phyloP scores from a whole-genome alignment of 2,888 invertebrate genomes.

The Drosophila eohydei region DNA sequence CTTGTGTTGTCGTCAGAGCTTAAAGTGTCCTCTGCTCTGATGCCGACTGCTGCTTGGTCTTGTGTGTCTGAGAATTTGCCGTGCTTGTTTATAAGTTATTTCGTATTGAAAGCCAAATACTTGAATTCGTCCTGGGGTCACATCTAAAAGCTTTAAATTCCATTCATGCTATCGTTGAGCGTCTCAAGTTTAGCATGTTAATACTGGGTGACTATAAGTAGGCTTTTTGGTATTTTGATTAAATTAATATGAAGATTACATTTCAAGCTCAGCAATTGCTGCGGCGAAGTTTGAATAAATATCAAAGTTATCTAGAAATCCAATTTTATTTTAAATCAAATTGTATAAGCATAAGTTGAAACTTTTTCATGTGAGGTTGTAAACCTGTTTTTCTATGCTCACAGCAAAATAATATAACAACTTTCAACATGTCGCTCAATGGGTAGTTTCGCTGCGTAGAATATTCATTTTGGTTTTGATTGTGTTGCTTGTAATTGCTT shows the following conservation, averaged over 20 bases:
- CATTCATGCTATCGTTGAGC: slow-evolving; percentile 2
- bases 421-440: background rate
- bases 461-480: background rate
- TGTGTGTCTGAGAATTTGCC: slow-evolving; percentile 9
- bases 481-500: background rate
- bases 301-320: background rate
- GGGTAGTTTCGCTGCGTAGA: too few relatives aligned
- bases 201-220: background rate
- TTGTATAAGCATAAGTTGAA: background rate
- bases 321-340: background rate
- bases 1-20: slow-evolving; percentile 51
- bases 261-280: background rate
- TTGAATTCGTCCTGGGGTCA: slow-evolving; percentile 26
- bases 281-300: background rate
- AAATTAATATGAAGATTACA: slow-evolving; percentile 1
- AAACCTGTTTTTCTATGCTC: background rate
- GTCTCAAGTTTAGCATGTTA: slow-evolving; percentile 13
- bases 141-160: slow-evolving; percentile 33
- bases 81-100: slow-evolving; percentile 36
- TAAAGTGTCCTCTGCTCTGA: slow-evolving; percentile 24
- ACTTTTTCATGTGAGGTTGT: background rate
- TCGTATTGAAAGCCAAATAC: slow-evolving; percentile 37
- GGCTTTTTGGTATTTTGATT: slow-evolving; percentile 1
- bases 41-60: background rate
- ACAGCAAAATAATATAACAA: background rate